These are phyloP conservation scores for Psilanteris sp. DNA, from an alignment of 1,140 invertebrate species.

Conservation along the genomic window DNA sequence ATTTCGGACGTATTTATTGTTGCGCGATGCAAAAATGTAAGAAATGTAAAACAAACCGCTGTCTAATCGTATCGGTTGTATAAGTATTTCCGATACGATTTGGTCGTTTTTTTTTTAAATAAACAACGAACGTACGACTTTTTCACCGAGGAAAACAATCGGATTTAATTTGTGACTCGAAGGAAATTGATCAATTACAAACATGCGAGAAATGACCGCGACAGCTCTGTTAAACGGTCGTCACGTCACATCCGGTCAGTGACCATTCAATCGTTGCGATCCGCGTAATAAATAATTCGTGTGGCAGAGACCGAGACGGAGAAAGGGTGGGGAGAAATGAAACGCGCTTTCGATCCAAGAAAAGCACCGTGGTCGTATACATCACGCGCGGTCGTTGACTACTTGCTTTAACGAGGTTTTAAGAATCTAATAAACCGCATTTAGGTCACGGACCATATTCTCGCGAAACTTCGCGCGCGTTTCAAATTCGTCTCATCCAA, in stretches of 20 bases:
- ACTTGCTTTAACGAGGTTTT: slow-evolving; percentile 57
- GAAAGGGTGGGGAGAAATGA: slow-evolving; percentile 5
- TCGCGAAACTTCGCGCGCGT: slow-evolving; percentile 41
- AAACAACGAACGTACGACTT: too few species aligned
- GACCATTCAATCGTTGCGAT: slow-evolving; percentile 75
- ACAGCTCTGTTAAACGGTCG: slow-evolving; percentile 66
- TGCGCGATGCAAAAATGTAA: too few species aligned
- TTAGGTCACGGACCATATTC: slow-evolving; percentile 58
- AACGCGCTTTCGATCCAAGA: slow-evolving; percentile 42
- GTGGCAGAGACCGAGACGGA: slow-evolving; percentile 44
- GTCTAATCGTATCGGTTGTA: too few species aligned
- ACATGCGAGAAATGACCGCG: slow-evolving; percentile 70
- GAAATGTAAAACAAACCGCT: too few species aligned
- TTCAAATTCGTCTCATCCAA: slow-evolving; percentile 20
- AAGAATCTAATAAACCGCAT: slow-evolving; percentile 57
- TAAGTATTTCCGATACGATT: too few species aligned
- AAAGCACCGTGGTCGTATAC: slow-evolving; percentile 41
- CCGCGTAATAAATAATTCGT: slow-evolving; percentile 71
- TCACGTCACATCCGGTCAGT: slow-evolving; percentile 74
- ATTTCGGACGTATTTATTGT: too few species aligned
- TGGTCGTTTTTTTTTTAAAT: too few species aligned
- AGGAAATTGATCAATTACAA: too few species aligned
- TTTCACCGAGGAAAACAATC: too few species aligned
- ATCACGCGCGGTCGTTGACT: slow-evolving; percentile 60
- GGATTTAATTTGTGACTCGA: too few species aligned